phyloP scores from a whole-genome alignment of 1,140 invertebrate genomes.

The Drosophila ficusphila region DNA sequence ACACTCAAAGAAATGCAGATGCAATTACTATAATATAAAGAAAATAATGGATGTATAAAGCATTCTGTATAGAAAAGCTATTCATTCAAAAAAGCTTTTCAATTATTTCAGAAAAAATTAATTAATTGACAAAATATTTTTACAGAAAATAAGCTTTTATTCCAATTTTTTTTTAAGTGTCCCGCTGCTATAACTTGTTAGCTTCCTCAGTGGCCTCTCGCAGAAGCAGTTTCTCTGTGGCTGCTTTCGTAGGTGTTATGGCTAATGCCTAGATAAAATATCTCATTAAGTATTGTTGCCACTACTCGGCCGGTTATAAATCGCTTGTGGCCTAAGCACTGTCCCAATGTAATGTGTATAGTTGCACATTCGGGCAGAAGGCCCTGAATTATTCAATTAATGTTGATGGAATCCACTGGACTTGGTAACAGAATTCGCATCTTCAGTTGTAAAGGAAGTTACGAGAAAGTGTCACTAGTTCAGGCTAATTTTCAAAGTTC shows the following conservation, averaged over 20 bases:
- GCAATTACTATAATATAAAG: no score
- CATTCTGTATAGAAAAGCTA: no score
- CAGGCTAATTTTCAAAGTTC: background rate
- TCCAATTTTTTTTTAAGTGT: background rate
- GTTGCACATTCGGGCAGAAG: conserved; percentile 17
- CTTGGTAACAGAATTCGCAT: conserved; percentile 12
- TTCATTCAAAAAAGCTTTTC: no score
- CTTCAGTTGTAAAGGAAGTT: background rate
- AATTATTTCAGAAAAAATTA: no score
- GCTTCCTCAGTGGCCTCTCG: conserved; percentile 33
- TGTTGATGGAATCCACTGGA: conserved; percentile 44
- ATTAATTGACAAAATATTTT: no score
- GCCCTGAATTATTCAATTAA: conserved; percentile 42
- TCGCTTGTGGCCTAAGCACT: conserved; percentile 51
- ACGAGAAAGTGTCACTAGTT: background rate
- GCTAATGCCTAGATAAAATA: conserved; percentile 75
- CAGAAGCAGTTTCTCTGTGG: conserved; percentile 13
- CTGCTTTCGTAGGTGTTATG: conserved; percentile 64
- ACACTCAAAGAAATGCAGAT: conserved; percentile 8
- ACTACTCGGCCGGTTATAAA: conserved; percentile 49
- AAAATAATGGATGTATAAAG: no score
- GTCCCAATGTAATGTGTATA: conserved; percentile 29
- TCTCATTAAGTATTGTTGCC: conserved; percentile 66
- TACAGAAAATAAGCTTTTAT: no score
- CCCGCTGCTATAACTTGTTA: conserved; percentile 63